These are phyloP conservation scores for Numenius arquata DNA, from an alignment of 2,113 vertebrate species.

Conservation along the genomic window DNA sequence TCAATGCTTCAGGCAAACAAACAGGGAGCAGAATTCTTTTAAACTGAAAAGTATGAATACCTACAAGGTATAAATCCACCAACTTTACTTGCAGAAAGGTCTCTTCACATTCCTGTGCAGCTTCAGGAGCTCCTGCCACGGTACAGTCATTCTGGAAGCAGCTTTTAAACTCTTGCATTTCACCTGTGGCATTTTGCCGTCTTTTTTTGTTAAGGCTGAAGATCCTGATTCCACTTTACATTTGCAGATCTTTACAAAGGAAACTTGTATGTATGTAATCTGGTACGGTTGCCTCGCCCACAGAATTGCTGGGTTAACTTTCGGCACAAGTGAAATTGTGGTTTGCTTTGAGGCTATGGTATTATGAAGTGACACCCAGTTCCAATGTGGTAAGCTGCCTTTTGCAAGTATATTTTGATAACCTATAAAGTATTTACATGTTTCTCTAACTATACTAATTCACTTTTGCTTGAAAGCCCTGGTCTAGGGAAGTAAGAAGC, in stretches of 20 bases:
- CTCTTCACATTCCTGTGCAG: neutral
- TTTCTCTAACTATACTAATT: neutral
- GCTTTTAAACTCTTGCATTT: neutral
- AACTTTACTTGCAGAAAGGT: neutral
- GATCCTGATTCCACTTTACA: neutral
- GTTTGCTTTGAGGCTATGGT: neutral
- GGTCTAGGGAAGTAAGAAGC: neutral
- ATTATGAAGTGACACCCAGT: neutral
- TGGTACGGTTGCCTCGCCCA: neutral
- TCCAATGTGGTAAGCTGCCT: neutral
- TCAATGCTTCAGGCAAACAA: neutral
- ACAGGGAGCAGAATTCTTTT: neutral
- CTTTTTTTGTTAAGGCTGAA: neutral
- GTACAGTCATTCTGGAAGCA: neutral
- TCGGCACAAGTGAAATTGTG: neutral
- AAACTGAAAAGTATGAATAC: neutral
- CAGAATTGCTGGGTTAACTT: neutral
- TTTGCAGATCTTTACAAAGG: neutral
- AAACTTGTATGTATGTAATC: neutral
- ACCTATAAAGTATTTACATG: neutral
- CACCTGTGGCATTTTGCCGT: neutral
- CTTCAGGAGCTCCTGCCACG: neutral
- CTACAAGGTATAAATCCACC: neutral
- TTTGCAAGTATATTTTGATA: neutral
- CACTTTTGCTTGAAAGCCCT: neutral